Base-by-base conservation (phyloP, 2,888 invertebrate species). In the Eueremaeus valkanovi region DNA sequence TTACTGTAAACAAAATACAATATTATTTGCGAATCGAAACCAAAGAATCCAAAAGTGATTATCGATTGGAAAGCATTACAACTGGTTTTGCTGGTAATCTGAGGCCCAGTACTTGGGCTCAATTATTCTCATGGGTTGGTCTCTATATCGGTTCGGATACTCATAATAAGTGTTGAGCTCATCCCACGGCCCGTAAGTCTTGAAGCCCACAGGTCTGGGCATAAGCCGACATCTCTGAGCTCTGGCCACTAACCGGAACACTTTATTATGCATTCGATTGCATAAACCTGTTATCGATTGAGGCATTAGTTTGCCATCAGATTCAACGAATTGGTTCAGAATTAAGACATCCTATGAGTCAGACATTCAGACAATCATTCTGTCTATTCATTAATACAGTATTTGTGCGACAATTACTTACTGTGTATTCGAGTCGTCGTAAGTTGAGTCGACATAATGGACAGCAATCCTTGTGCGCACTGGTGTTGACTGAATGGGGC, bases 291-390 rank as follows among this genome's bases (percentile, higher is more conserved):
- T 82, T 9, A 83, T 77, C 42, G 82, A 78, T 11, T 79, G 79
- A 1, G 83, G 81, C 31, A 84, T 78, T 51, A 84, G 80, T 2
- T 81, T 81, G 0, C 84, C 84, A 77, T 84, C 82, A 5, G 81
- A 80, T 18, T 82, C 80, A 80, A 83, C 81, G 75, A 84, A 84
- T 76, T 84, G 84, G 66, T 81, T 81, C 74, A 84, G 76, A 76
- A 84, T 82, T 29, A 84, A 79, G 11, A 83, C 82, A 77, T 84
- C 84, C 79, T 81, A n/a, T n/a, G n/a, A n/a, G n/a, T n/a, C n/a
- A n/a, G n/a, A n/a, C n/a, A n/a, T 42, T 1, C 77, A 74, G 29
- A 73, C n/a, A 61, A n/a, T 66, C 5, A 49, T 1, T 0, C 45
- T 29, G 18, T 0, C 36, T 27, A 16, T 21, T n/a, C 21, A 51